A percentile compares a stretch with the other conserved stretches of the same genome.
Evolutionary conservation across 2,797 vertebrate genomes (phyloP).

Genomic region (Enoplosus armatus): DNA sequence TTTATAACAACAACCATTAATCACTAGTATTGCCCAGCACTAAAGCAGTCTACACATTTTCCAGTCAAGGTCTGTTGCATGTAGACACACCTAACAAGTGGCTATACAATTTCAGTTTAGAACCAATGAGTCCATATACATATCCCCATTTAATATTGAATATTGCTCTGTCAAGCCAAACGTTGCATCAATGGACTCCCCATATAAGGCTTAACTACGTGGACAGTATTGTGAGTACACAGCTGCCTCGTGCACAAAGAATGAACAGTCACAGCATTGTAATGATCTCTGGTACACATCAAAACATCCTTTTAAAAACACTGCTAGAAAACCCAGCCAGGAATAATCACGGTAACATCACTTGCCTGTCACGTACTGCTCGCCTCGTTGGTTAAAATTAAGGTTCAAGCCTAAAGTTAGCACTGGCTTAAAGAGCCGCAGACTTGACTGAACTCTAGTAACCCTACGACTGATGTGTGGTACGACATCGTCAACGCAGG

Average conservation of each 20-base stretch:
- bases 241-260: not conserved
- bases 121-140: not conserved
- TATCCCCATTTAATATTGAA: not conserved
- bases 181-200: not conserved
- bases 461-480: constrained; percentile 54
- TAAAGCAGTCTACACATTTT: not conserved
- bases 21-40: not conserved
- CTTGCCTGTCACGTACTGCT: constrained; percentile 19
- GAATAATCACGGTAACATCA: not conserved
- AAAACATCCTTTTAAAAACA: not conserved
- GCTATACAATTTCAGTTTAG: not conserved
- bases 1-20: not conserved
- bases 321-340: not conserved
- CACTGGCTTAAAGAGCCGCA: not conserved
- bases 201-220: not conserved
- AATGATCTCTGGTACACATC: not conserved
- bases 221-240: not conserved
- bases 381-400: not conserved
- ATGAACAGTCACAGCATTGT: not conserved
- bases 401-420: constrained; percentile 6
- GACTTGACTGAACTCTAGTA: constrained; percentile 67
- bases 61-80: not conserved
- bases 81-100: not conserved
- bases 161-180: not conserved
- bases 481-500: constrained; percentile 49